Percentiles rank a stretch among this genome's conserved stretches.
Conservation (phyloP, 2,888 invertebrate genomes). For the Balanococcus diminutus region DNA sequence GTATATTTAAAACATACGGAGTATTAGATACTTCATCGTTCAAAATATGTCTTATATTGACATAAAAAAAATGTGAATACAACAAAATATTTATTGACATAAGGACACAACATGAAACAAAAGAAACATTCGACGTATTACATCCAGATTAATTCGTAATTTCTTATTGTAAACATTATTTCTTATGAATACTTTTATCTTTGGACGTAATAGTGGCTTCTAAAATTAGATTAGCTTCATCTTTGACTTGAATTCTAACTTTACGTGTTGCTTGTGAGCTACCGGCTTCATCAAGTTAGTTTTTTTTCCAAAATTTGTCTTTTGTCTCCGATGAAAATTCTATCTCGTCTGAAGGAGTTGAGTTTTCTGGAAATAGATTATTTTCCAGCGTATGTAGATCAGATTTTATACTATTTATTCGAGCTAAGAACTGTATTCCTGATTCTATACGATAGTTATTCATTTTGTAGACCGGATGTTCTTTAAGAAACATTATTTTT, state of each 20-base stretch:
- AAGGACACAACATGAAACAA: not conserved
- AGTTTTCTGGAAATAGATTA: conserved; percentile 63
- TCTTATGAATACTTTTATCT: not conserved
- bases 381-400: conserved; percentile 64
- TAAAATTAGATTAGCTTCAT: not conserved
- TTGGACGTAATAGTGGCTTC: not conserved
- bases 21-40: no score
- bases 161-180: not conserved
- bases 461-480: no score
- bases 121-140: not conserved
- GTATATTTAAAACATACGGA: no score
- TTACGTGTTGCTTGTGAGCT: not conserved
- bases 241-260: conserved; percentile 1
- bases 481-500: no score
- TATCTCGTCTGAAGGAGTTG: conserved; percentile 62
- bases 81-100: no score
- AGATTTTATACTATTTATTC: conserved; percentile 63
- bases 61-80: no score
- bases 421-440: conserved; percentile 67
- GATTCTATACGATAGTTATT: conserved; percentile 64
- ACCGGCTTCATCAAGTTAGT: conserved; percentile 59
- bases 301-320: conserved; percentile 64
- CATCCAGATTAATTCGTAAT: not conserved
- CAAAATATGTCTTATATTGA: not conserved
- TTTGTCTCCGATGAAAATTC: conserved; percentile 65